Conservation (phyloP, 2,888 invertebrate species). For the Cheilosia soror region DNA sequence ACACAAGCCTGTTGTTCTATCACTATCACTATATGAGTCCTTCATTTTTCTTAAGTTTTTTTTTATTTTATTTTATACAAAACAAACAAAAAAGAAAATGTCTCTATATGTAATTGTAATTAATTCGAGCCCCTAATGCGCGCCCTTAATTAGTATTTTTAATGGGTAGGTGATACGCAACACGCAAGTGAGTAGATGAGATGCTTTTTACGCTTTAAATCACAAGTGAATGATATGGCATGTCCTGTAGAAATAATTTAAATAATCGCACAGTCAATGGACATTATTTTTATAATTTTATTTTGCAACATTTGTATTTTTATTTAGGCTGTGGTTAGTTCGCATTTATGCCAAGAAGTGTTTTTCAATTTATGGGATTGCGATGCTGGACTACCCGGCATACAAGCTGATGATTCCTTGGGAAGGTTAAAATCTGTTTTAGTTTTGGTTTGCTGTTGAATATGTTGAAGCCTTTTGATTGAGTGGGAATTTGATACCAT, state of each 20-base stretch:
- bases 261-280: conserved; percentile 46
- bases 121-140: conserved; percentile 41
- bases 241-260: neutral
- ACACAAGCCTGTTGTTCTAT: conserved; percentile 11
- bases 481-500: neutral
- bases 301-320: conserved; percentile 72
- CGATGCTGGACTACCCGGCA: conserved; percentile 91
- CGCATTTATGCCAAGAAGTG: conserved; percentile 90
- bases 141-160: conserved; percentile 42
- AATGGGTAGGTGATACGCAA: conserved; percentile 62
- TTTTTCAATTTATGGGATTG: conserved; percentile 92
- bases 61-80: conserved; percentile 36
- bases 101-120: conserved; percentile 63
- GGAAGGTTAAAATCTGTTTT: conserved; percentile 87
- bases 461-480: neutral
- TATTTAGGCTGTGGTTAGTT: conserved; percentile 89
- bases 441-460: conserved; percentile 45
- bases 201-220: conserved; percentile 28
- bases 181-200: conserved; percentile 54
- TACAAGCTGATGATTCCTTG: conserved; percentile 92
- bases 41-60: conserved; percentile 22
- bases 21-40: conserved; percentile 26
- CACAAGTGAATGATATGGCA: neutral
- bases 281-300: conserved; percentile 33
- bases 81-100: conserved; percentile 48